Conservation (phyloP, 2,113 vertebrate species). For the Pseudorhombus dupliciocellatus region DNA sequence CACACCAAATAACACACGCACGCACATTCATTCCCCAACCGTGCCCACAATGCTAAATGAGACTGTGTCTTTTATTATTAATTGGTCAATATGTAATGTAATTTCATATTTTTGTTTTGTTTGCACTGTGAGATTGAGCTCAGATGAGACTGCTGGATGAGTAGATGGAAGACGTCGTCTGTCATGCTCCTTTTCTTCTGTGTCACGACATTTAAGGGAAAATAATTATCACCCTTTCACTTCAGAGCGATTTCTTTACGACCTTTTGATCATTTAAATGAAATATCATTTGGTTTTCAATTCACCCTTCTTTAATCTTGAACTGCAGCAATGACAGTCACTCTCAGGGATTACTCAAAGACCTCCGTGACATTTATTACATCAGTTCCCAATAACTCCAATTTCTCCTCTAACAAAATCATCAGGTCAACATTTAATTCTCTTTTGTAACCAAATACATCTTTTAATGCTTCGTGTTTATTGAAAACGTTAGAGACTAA, state of each 20-base stretch:
- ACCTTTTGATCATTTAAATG: neutral
- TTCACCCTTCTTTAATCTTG: neutral
- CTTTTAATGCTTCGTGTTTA: no score
- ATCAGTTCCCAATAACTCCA: no score
- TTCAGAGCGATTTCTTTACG: neutral
- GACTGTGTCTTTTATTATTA: conserved; percentile 21
- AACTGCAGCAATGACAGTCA: neutral
- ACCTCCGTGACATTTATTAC: neutral
- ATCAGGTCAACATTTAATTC: no score
- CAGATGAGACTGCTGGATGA: neutral
- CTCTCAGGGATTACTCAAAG: neutral
- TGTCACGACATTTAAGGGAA: neutral
- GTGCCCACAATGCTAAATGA: neutral
- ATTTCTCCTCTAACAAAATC: no score
- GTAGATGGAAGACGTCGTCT: neutral
- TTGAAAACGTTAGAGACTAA: no score
- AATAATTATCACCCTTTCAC: neutral
- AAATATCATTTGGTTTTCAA: neutral
- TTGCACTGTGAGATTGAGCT: neutral
- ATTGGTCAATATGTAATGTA: conserved; percentile 19
- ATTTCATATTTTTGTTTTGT: neutral
- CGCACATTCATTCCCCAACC: neutral
- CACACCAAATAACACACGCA: neutral
- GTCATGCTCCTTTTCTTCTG: neutral
- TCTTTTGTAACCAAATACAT: no score